phyloP scores from a whole-genome alignment of 2,113 vertebrate genomes.

The Oxyruncus cristatus region DNA sequence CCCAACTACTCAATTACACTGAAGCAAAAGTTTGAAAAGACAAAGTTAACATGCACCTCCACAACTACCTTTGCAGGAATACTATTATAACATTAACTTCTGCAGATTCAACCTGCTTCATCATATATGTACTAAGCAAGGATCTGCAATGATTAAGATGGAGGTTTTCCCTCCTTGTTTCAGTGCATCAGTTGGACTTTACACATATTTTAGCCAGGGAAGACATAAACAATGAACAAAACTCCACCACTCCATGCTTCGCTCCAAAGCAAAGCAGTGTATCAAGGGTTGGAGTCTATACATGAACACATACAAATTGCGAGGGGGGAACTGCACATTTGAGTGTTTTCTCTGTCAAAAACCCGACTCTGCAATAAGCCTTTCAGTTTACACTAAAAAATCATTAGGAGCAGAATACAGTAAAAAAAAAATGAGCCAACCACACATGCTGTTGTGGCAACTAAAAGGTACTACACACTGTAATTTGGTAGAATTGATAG shows the following conservation, averaged over 20 bases:
- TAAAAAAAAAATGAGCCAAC: background rate
- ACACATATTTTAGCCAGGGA: background rate
- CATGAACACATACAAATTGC: background rate
- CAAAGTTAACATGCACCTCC: background rate
- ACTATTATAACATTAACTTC: background rate
- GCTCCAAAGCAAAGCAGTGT: background rate
- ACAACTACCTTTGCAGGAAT: background rate
- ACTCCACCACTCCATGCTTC: background rate
- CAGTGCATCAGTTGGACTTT: background rate
- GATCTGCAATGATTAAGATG: background rate
- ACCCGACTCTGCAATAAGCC: background rate
- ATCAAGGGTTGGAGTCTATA: background rate
- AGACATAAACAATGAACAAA: background rate
- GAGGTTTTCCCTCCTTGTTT: background rate
- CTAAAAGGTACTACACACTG: too few species aligned
- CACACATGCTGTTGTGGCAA: background rate
- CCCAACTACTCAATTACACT: background rate
- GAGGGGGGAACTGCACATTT: accelerated
- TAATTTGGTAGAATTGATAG: background rate
- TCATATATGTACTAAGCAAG: background rate
- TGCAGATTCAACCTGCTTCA: background rate
- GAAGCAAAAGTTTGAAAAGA: background rate
- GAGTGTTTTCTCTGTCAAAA: background rate
- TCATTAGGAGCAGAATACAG: background rate
- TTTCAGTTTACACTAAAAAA: background rate